A percentile compares a stretch with the other conserved stretches of the same genome.
phyloP scores from a whole-genome alignment of 2,888 invertebrate genomes.

The Ctenicera cuprea region DNA sequence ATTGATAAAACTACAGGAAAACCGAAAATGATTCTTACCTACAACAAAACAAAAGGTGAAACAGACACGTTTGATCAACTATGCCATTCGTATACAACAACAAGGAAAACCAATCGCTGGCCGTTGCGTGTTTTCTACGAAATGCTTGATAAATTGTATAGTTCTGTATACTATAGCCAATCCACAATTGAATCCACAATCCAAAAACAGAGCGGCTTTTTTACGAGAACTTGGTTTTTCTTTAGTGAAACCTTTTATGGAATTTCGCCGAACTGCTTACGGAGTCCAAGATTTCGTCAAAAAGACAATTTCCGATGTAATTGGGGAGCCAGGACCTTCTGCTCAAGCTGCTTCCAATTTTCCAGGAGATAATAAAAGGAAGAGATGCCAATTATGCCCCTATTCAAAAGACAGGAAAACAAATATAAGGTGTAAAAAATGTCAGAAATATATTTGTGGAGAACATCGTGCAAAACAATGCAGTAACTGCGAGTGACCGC shows the following conservation, averaged over 20 bases:
- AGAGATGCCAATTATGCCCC: constrained; percentile 38
- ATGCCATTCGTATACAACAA: constrained; percentile 50
- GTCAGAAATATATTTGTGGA: constrained; percentile 24
- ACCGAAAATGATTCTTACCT: constrained; percentile 47
- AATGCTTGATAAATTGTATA: constrained; percentile 36
- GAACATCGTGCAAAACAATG: constrained; percentile 14
- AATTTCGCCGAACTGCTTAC: constrained; percentile 14
- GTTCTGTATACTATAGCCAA: constrained; percentile 5
- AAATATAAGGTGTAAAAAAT: constrained; percentile 30
- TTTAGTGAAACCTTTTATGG: background rate
- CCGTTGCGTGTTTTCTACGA: constrained; percentile 49
- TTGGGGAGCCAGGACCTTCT: constrained; percentile 8
- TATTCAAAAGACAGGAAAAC: constrained; percentile 39
- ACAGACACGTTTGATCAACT: constrained; percentile 51
- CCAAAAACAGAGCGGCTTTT: constrained; percentile 26
- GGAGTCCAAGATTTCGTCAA: constrained; percentile 32
- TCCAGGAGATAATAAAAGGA: constrained; percentile 7
- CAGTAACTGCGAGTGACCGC: background rate
- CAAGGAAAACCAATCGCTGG: constrained; percentile 46
- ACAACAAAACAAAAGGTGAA: constrained; percentile 52
- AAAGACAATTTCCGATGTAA: constrained; percentile 21
- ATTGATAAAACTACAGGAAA: constrained; percentile 49
- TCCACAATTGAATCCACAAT: constrained; percentile 11
- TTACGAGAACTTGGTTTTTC: background rate
- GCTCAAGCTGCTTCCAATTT: background rate